phyloP scores from a whole-genome alignment of 2,888 invertebrate genomes.

The Anoncus sp. region DNA sequence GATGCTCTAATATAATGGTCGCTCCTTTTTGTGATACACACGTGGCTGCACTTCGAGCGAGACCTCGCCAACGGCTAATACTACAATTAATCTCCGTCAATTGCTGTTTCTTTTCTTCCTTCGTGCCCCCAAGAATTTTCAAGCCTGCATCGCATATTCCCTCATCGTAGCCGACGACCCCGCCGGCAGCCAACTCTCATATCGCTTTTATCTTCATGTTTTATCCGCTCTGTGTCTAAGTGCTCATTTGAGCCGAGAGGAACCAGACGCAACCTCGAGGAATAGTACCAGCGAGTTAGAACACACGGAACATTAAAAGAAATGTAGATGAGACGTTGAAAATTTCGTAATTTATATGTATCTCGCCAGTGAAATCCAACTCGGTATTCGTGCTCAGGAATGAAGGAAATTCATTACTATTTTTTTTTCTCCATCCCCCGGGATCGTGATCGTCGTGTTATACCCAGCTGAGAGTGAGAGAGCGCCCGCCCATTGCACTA shows the following conservation, averaged over 20 bases:
- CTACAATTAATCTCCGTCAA: constrained; percentile 57
- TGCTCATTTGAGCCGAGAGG: constrained; percentile 7
- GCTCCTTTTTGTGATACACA: constrained; percentile 69
- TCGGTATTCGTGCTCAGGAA: constrained; percentile 43
- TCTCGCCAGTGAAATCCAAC: constrained; percentile 26
- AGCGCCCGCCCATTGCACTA: background rate
- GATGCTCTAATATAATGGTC: constrained; percentile 81
- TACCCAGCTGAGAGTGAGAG: background rate
- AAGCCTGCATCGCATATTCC: constrained; percentile 41
- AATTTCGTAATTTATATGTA: constrained; percentile 60
- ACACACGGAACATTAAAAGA: constrained; percentile 51
- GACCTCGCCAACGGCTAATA: constrained; percentile 64
- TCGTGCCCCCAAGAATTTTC: constrained; percentile 49
- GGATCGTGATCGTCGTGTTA: constrained; percentile 15
- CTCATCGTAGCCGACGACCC: constrained; percentile 65
- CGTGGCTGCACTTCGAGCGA: constrained; percentile 74
- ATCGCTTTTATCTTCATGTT: constrained; percentile 35
- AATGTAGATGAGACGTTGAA: constrained; percentile 31
- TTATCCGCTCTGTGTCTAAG: constrained; percentile 8
- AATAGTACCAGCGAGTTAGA: constrained; percentile 8
- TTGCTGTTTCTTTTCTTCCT: constrained; percentile 55
- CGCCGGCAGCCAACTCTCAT: constrained; percentile 55
- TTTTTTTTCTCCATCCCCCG: constrained; percentile 10
- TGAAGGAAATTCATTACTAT: constrained; percentile 54
- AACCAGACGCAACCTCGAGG: background rate